Conservation (phyloP, 1,140 invertebrate genomes). For the Drosophila hydei region DNA sequence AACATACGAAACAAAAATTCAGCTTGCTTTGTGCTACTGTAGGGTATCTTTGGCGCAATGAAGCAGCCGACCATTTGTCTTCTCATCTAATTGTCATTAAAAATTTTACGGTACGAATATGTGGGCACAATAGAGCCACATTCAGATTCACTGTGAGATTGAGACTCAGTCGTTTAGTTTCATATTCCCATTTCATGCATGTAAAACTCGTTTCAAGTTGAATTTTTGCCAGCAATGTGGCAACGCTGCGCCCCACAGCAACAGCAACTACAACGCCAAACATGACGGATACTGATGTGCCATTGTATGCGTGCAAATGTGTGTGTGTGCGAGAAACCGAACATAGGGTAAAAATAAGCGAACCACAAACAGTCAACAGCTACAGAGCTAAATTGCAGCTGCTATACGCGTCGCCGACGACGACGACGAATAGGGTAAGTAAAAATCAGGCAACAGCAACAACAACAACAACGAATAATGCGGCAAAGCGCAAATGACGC, state of each 20-base stretch:
- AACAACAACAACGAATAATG: conserved; percentile 63
- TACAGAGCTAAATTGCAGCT: conserved; percentile 72
- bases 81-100: conserved; percentile 51
- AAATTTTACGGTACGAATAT: conserved; percentile 19
- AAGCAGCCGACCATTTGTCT: conserved; percentile 25
- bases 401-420: conserved; percentile 63
- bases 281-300: conserved; percentile 51
- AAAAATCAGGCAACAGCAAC: conserved; percentile 43
- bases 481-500: conserved; percentile 51
- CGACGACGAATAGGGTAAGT: conserved; percentile 65
- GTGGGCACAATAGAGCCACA: conserved; percentile 29
- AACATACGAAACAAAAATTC: conserved; percentile 4
- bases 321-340: conserved; percentile 31
- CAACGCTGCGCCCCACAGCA: conserved; percentile 35
- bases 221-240: conserved; percentile 35
- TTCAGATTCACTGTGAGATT: conserved; percentile 22
- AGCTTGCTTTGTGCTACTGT: conserved; percentile 30
- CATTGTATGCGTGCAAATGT: conserved; percentile 18
- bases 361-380: conserved; percentile 65
- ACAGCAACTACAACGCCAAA: conserved; percentile 28
- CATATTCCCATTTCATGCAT: conserved; percentile 39
- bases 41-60: conserved; percentile 41
- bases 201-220: conserved; percentile 53
- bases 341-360: conserved; percentile 72
- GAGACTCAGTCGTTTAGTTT: conserved; percentile 22